Conservation (phyloP, 2,888 invertebrate species). For the Aelia acuminata region DNA sequence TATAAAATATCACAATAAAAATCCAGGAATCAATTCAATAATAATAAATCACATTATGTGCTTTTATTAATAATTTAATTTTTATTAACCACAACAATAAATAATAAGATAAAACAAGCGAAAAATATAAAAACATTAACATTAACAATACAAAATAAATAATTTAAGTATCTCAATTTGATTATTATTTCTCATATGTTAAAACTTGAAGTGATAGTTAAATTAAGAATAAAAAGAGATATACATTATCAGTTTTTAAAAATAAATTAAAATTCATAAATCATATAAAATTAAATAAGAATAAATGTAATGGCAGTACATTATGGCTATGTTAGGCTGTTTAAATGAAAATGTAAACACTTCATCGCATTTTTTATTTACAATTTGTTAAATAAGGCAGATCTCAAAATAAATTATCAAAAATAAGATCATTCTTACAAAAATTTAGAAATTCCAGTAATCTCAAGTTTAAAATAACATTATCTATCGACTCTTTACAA, state of each 20-base stretch:
- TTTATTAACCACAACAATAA: constrained; percentile 32
- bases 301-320: constrained; percentile 18
- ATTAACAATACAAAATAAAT: constrained; percentile 41
- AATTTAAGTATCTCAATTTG: constrained; percentile 24
- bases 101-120: constrained; percentile 27
- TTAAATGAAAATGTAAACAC: neutral
- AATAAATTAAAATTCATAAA: neutral
- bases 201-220: neutral
- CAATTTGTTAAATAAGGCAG: neutral
- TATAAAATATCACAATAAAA: neutral
- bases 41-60: neutral
- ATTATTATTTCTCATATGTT: constrained; percentile 1
- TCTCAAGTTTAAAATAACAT: neutral
- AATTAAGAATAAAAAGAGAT: neutral
- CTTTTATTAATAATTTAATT: constrained; percentile 37
- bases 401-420: neutral
- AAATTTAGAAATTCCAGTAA: neutral
- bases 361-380: neutral
- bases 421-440: neutral
- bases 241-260: neutral
- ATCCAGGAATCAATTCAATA: neutral
- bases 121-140: constrained; percentile 34
- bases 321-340: constrained; percentile 38
- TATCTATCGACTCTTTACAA: neutral
- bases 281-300: neutral